A percentile compares a stretch with the other conserved stretches of the same genome.
phyloP scores from a whole-genome alignment of 2,113 vertebrate species.

The Paracanthobrama guichenoti region DNA sequence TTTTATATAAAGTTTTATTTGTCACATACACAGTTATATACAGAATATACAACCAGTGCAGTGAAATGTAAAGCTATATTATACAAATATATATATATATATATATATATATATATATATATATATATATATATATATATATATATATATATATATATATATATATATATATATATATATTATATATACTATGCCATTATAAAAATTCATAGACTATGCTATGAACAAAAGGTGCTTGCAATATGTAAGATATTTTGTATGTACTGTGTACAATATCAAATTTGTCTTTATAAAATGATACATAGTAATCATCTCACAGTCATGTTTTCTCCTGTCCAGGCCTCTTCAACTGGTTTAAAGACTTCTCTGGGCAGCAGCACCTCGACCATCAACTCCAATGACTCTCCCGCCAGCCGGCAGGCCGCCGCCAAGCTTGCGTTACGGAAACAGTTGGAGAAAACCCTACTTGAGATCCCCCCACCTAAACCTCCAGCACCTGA shows the following conservation, averaged over 20 bases:
- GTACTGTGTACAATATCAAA: background rate
- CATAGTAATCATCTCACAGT: background rate
- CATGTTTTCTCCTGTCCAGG: constrained; percentile 67
- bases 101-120: too few species aligned
- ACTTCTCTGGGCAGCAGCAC: constrained; percentile 68
- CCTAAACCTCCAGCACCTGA: constrained; percentile 92
- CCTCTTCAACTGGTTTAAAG: constrained; percentile 85
- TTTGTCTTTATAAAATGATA: background rate
- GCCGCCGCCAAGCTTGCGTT: constrained; percentile 93
- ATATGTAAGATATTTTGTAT: background rate
- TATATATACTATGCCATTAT: too few species aligned
- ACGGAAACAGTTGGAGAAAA: constrained; percentile 97
- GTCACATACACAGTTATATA: too few species aligned
- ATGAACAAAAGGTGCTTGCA: background rate
- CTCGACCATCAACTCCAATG: constrained; percentile 74
- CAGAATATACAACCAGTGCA: too few species aligned
- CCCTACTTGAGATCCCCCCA: constrained; percentile 93
- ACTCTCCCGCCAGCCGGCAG: constrained; percentile 91
- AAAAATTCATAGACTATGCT: background rate
- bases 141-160: too few species aligned
- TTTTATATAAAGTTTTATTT: too few species aligned
- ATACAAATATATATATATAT: too few species aligned
- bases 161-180: too few species aligned
- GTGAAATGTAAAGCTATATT: too few species aligned
- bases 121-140: too few species aligned